Conservation (phyloP, 2,113 vertebrate genomes). For the Odontesthes bonariensis region DNA sequence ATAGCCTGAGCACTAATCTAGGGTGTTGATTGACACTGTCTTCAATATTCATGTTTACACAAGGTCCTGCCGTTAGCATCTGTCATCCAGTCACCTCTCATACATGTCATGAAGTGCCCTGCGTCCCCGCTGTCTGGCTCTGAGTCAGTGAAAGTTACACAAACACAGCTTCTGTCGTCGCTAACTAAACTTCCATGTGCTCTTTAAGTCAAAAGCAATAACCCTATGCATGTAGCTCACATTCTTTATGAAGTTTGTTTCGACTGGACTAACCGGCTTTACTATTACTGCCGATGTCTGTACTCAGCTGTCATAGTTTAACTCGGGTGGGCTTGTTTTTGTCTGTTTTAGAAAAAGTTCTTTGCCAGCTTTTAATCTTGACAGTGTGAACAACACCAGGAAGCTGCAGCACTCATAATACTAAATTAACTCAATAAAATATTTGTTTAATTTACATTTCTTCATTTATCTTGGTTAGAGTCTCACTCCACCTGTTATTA, state of each 20-base stretch:
- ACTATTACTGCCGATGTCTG: neutral
- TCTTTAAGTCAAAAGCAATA: slow-evolving; percentile 33
- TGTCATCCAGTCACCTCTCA: slow-evolving; percentile 77
- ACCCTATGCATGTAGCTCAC: neutral
- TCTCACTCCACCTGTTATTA: too few relatives aligned
- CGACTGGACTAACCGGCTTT: neutral
- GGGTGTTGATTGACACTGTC: slow-evolving; percentile 72
- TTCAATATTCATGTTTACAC: slow-evolving; percentile 62
- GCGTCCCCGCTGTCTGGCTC: slow-evolving; percentile 34
- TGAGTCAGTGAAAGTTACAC: slow-evolving; percentile 47
- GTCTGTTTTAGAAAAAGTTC: neutral
- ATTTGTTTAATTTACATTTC: too few relatives aligned
- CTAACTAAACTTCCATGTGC: slow-evolving; percentile 26
- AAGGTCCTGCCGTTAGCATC: slow-evolving; percentile 63
- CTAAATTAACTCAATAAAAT: too few relatives aligned
- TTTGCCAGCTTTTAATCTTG: neutral
- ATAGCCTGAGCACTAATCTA: slow-evolving; percentile 60
- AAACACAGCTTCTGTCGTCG: slow-evolving; percentile 52
- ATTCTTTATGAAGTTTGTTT: slow-evolving; percentile 19
- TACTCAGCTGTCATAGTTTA: too few relatives aligned
- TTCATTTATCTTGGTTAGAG: too few relatives aligned
- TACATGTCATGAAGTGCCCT: slow-evolving; percentile 67
- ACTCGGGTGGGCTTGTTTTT: neutral
- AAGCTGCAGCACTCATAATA: too few relatives aligned
- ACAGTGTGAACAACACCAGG: neutral